phyloP scores from a whole-genome alignment of 2,797 vertebrate genomes.

The Florisuga fusca region DNA sequence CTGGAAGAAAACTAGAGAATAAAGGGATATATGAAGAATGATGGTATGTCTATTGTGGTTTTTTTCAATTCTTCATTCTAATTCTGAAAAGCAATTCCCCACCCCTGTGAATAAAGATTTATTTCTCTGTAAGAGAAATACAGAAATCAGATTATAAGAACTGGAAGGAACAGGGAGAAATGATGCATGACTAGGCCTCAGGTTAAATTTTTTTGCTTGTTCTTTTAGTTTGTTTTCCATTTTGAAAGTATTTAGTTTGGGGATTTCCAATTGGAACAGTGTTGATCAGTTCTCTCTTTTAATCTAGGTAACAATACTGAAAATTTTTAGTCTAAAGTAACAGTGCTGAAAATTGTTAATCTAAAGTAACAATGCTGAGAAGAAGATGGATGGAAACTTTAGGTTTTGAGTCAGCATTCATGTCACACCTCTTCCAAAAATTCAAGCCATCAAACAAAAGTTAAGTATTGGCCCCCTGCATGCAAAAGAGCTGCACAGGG shows the following conservation, averaged over 20 bases:
- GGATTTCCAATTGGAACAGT: neutral
- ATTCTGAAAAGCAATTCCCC: neutral
- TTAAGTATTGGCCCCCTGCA: neutral
- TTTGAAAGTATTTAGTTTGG: neutral
- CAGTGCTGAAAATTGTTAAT: neutral
- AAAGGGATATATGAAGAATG: neutral
- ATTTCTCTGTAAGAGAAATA: neutral
- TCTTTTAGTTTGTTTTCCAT: conserved; percentile 7
- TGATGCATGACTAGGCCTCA: neutral
- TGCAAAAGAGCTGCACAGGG: neutral
- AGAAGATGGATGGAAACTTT: neutral
- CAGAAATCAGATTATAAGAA: neutral
- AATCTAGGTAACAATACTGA: neutral
- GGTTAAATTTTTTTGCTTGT: neutral
- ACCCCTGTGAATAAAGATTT: neutral
- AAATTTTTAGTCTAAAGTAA: neutral
- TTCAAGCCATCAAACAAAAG: neutral
- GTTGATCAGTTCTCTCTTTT: neutral
- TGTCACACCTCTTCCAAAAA: neutral
- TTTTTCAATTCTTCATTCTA: neutral
- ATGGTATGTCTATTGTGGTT: neutral
- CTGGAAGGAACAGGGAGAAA: neutral
- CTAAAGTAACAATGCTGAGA: neutral
- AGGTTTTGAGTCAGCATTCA: neutral
- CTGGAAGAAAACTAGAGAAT: neutral